phyloP scores from a whole-genome alignment of 2,113 vertebrate genomes.

The Hydrochoerus hydrochaeris region DNA sequence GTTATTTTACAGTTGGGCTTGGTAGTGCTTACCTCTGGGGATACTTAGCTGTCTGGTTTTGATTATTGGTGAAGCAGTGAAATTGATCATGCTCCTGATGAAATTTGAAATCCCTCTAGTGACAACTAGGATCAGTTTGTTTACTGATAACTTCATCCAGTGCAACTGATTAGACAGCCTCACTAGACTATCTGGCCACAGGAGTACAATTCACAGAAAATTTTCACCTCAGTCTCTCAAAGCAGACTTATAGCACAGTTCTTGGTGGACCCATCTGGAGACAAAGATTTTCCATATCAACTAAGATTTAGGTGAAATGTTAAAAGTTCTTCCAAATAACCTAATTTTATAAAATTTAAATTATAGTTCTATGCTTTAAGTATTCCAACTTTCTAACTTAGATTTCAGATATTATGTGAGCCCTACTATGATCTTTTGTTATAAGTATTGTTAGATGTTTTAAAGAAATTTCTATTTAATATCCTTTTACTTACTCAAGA shows the following conservation, averaged over 20 bases:
- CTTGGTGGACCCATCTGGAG: neutral
- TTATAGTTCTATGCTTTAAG: neutral
- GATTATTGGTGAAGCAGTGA: neutral
- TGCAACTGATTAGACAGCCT: neutral
- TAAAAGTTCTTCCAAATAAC: neutral
- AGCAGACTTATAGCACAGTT: neutral
- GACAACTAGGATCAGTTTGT: neutral
- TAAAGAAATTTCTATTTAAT: neutral
- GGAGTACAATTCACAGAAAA: neutral
- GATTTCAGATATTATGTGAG: neutral
- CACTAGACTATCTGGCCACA: neutral
- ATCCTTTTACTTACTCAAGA: neutral
- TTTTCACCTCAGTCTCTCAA: neutral
- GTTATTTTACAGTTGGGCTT: neutral
- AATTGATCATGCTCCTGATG: neutral
- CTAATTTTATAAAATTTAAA: neutral
- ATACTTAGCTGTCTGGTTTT: neutral
- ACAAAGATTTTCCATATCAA: neutral
- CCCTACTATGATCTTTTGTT: accelerated
- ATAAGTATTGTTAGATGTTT: neutral
- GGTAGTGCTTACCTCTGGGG: neutral
- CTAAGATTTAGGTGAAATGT: neutral
- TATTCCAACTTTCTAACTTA: neutral
- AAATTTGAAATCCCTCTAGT: neutral
- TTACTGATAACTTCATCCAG: neutral